Base-by-base conservation (phyloP, 2,113 vertebrate genomes). In the Fukomys damarensis region DNA sequence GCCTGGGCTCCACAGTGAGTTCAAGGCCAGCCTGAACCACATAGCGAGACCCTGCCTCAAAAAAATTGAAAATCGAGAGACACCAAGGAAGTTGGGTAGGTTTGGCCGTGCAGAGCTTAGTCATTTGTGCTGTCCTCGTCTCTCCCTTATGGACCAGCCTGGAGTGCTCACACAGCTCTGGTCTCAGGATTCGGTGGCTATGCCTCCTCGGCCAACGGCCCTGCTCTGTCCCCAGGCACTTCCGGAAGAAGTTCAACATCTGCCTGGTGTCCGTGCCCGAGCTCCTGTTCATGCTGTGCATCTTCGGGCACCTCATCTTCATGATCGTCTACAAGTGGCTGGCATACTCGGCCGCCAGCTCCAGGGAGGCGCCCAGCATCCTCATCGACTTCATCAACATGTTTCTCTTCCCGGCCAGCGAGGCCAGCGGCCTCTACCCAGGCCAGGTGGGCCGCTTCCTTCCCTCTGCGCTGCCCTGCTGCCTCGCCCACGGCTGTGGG, bases 251-350 rank as follows among this genome's bases (percentile, higher is more conserved):
- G 43, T 98, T 99, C 98, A 99, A 99, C 95, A 96, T 99, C 80
- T 99, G 98, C 95, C 98, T 99, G 97, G 99, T 99, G 1, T 99
- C 99, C 86, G 96, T 99, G 72, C 99, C 99, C 0, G 99, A 99
- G 95, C 98, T 99, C n/a, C 98, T 99, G 30, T 99, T 99, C 98
- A 98, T 99, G 98, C 98, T 99, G 72, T 99, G 99, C 96, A 99
- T 99, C 65, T 99, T 99, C 84, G 99, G 99, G 59, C 99, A 99
- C 98, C 99, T 99, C 84, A 99, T 99, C 63, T 99, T 99, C 94
- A 99, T 99, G 99, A 99, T 99, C 43, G 2, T 99, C 94, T 99
- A 99, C 95, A 99, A 99, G 97, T 99, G 99, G 99, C 96, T 99
- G 91, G 98, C 98, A 0, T 99, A 99, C 96, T 98, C 99, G 3